phyloP scores from a whole-genome alignment of 2,888 invertebrate genomes.

The Microplitis deprimator region DNA sequence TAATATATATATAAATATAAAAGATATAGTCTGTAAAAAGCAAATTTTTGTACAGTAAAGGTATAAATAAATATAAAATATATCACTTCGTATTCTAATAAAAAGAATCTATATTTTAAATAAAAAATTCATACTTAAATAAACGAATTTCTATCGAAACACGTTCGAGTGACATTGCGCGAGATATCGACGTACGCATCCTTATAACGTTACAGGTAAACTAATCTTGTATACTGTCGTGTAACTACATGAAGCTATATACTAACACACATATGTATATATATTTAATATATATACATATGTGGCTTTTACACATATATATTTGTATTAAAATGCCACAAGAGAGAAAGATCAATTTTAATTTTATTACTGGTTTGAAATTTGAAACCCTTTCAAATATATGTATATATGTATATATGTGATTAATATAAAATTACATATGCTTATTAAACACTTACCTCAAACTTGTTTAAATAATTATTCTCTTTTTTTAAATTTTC shows the following conservation, averaged over 20 bases:
- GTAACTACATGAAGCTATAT: not conserved
- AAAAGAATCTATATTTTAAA: not conserved
- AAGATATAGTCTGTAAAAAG: no score
- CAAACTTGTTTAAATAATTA: no score
- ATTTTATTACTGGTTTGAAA: slow-evolving; percentile 69
- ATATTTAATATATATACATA: not conserved
- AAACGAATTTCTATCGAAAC: not conserved
- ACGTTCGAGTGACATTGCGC: slow-evolving; percentile 51
- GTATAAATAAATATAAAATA: no score
- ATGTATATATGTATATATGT: no score
- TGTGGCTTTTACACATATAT: not conserved
- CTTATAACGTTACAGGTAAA: slow-evolving; percentile 49
- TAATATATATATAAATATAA: no score
- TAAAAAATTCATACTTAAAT: not conserved
- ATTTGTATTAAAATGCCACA: not conserved
- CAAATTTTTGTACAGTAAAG: no score
- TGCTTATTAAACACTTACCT: no score
- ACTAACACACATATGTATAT: not conserved
- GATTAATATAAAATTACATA: no score
- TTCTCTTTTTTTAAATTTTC: no score
- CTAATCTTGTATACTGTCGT: slow-evolving; percentile 50
- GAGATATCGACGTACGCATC: slow-evolving; percentile 47
- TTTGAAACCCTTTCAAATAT: slow-evolving; percentile 57
- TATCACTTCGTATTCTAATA: no score
- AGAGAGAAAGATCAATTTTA: slow-evolving; percentile 51